phyloP scores from a whole-genome alignment of 2,113 vertebrate species.

The Camelus bactrianus region DNA sequence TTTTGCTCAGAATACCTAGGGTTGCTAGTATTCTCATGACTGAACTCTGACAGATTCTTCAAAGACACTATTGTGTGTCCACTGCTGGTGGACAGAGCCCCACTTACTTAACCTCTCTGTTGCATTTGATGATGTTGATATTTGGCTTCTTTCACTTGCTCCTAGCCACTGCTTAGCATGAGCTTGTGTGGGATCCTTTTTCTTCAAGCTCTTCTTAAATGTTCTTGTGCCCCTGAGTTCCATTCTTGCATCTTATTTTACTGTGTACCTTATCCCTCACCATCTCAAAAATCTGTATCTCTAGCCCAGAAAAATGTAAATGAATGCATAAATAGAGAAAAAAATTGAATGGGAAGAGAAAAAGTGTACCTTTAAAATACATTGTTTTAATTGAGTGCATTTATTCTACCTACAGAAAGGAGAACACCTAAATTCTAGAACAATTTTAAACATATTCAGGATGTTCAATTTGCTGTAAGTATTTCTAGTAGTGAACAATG shows the following conservation, averaged over 20 bases:
- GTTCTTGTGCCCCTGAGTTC: not conserved
- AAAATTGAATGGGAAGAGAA: not conserved
- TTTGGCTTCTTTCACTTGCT: not conserved
- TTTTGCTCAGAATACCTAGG: not conserved
- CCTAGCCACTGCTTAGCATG: not conserved
- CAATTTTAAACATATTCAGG: not conserved
- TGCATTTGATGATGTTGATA: not conserved
- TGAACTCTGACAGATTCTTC: not conserved
- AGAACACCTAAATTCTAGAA: not conserved
- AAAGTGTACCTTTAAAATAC: not conserved
- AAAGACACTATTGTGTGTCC: not conserved
- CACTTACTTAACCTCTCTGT: not conserved
- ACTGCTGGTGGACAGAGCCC: not conserved
- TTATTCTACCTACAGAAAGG: not conserved
- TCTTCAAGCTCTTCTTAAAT: not conserved
- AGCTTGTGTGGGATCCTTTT: not conserved
- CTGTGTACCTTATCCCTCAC: not conserved
- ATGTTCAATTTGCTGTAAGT: not conserved
- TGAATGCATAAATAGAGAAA: conserved; percentile 6
- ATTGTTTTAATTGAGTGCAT: not conserved
- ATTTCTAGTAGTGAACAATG: not conserved
- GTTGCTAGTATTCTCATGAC: not conserved
- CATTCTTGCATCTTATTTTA: not conserved
- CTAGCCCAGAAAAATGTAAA: not conserved
- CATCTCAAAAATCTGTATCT: not conserved